Conservation (phyloP, 2,888 invertebrate species). For the Girardia tigrina region DNA sequence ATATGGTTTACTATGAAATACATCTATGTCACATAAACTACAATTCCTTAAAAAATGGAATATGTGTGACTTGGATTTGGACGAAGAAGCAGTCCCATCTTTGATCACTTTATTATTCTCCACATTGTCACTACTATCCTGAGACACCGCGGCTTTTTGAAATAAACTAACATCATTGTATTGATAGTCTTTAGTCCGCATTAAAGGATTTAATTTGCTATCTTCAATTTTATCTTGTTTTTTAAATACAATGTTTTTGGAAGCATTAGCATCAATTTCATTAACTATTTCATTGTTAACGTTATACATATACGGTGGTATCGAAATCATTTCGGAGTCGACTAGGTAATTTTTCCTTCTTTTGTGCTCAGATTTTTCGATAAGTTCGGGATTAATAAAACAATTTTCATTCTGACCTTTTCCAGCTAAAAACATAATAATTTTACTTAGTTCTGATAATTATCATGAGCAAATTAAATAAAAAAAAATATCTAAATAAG, state of each 20-base stretch:
- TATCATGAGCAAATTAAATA: too few species aligned
- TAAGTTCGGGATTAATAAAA: background rate
- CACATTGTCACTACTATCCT: background rate
- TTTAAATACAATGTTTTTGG: background rate
- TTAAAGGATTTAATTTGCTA: background rate
- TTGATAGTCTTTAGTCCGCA: background rate
- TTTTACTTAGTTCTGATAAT: too few species aligned
- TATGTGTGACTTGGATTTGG: background rate
- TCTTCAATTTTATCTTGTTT: background rate
- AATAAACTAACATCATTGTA: background rate
- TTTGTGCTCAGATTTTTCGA: too few species aligned
- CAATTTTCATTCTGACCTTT: background rate
- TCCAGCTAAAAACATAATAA: too few species aligned
- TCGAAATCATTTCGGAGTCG: too few species aligned
- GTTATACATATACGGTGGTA: too few species aligned
- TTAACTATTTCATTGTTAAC: too few species aligned
- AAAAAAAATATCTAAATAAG: too few species aligned
- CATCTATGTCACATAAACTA: background rate
- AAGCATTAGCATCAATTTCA: background rate
- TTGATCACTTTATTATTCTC: background rate
- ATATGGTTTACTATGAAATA: constrained; percentile 11
- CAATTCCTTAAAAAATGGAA: background rate
- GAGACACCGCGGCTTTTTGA: background rate
- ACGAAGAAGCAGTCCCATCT: background rate
- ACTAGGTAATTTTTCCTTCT: background rate